These are phyloP conservation scores for Campoletis sonorensis DNA, from an alignment of 1,140 invertebrate genomes.

Conservation along the genomic window DNA sequence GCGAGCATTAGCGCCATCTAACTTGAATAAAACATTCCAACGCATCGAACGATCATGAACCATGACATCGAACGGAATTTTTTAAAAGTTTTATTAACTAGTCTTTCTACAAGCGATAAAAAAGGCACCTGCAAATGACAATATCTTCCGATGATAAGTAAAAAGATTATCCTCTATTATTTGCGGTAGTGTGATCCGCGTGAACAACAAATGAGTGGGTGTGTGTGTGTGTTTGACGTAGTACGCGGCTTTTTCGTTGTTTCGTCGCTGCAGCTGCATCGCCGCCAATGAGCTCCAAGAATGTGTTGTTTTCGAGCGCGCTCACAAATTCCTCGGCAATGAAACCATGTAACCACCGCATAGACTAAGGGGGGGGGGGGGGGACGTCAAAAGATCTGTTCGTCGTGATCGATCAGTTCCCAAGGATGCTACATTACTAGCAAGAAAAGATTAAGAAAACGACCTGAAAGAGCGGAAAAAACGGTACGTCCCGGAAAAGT, in stretches of 20 bases:
- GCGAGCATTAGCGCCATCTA: no score
- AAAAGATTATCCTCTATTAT: no score
- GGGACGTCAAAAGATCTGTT: background rate
- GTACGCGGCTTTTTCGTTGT: background rate
- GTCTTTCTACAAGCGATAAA: no score
- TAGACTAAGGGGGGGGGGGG: background rate
- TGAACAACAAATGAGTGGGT: no score
- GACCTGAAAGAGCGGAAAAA: background rate
- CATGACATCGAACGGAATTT: no score
- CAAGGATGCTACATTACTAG: background rate
- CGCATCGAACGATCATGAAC: no score
- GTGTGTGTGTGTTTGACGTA: background rate
- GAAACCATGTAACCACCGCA: background rate
- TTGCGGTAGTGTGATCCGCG: no score
- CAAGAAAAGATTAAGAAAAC: no score
- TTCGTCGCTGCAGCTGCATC: background rate
- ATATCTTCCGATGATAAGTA: no score
- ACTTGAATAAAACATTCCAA: no score
- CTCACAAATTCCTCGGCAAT: constrained; percentile 18
- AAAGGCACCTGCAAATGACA: no score
- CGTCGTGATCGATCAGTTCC: background rate
- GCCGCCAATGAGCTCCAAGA: constrained; percentile 13
- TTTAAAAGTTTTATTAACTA: no score
- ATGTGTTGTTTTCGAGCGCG: constrained; percentile 8
- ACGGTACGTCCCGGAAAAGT: background rate